Evolutionary conservation across 2,888 invertebrate genomes (phyloP).

Genomic region (Netelia inedita): DNA sequence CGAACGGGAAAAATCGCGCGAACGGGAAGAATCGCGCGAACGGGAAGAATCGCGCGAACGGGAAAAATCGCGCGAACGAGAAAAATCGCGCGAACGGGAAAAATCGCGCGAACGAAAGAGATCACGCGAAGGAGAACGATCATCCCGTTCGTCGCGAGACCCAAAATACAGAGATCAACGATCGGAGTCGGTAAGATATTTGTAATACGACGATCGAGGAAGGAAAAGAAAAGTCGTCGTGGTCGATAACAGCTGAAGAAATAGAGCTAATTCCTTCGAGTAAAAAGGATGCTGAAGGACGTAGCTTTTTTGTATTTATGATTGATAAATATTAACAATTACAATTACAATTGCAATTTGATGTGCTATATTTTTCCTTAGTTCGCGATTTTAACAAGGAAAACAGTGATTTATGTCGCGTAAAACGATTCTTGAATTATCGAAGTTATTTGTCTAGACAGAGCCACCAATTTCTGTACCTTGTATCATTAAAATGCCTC

Average conservation of each 20-base stretch:
- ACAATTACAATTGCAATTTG: neutral
- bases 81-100: too few relatives aligned
- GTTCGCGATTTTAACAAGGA: too few relatives aligned
- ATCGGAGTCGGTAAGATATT: constrained; percentile 15
- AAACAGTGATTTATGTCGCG: too few relatives aligned
- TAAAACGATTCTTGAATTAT: too few relatives aligned
- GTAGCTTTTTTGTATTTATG: constrained; percentile 9
- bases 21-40: neutral
- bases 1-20: too few relatives aligned
- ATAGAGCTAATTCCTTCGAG: neutral
- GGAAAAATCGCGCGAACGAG: constrained; percentile 13
- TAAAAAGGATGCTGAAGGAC: neutral
- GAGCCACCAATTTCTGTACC: too few relatives aligned
- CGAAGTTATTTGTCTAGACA: too few relatives aligned
- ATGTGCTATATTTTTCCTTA: neutral
- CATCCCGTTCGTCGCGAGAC: constrained; percentile 18
- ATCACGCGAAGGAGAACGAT: constrained; percentile 16
- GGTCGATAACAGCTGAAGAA: neutral
- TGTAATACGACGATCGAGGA: constrained; percentile 56
- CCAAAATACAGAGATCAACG: constrained; percentile 23
- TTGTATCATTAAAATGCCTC: too few relatives aligned
- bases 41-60: constrained; percentile 39
- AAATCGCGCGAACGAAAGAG: neutral
- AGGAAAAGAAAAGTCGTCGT: constrained; percentile 54
- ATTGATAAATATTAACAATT: constrained; percentile 9